Base-by-base conservation (phyloP, 2,113 vertebrate species). In the Tyrannus savana region DNA sequence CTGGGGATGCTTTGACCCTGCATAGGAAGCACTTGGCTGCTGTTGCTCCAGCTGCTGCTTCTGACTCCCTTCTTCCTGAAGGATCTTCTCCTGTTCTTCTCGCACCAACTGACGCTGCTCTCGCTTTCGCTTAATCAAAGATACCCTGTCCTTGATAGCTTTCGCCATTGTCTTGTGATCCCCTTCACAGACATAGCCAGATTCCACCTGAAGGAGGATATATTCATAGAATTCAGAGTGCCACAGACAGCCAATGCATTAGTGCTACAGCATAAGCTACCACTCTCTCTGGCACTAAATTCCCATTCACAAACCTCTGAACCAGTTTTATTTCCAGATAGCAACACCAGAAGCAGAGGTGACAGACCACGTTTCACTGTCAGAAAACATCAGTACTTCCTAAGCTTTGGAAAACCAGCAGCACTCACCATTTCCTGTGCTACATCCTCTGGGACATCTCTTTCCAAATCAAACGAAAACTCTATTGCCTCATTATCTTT, bases 81-180 rank as follows among this genome's bases (percentile, higher is more conserved):
- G 98, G 62, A 98, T 98, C 97, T 99, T 99, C 96, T 99, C 99
- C 97, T 99, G 99, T 27, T 99, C 99, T 78, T 99, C 99, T 66
- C 99, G 98, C 47, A 99, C 99, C 92, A 99, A 97, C 86, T 99
- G 98, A n/a, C 99, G 98, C 97, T 99, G 99, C 67, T 99, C 99
- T 84, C 99, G 97, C 97, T 99, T 99, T 84, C 99, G 98, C 79
- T 98, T 98, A 96, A 99, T 99, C 98, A 99, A 96, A 64, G 99
- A 99, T n/a, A 99, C 99, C 5, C 99, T 98, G 95, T 99, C 99
- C 97, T 99, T 99, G 98, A 99, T 99, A 35, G 99, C 99, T 97
- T 99, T 99, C 67, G 99, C 99, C 99, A 99, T 99, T 39, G 99
- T 99, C 98, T 99, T 99, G 95, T 99, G 99, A 98, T 99, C 99